Evolutionary conservation across 2,113 vertebrate species (phyloP).

Genomic region (Scophthalmus maximus): DNA sequence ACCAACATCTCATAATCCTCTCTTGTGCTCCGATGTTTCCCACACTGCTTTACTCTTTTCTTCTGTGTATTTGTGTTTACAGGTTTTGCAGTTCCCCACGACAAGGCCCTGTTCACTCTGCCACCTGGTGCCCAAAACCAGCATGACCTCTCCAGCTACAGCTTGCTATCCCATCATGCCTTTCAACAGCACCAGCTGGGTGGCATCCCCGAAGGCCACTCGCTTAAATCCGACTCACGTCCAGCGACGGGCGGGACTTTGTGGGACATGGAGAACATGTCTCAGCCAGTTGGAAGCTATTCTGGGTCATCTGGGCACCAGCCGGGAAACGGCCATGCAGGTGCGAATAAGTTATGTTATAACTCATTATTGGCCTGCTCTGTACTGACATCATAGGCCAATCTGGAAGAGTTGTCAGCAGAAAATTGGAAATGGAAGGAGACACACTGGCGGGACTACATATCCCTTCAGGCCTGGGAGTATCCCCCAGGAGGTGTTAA

Average conservation of each 20-base stretch:
- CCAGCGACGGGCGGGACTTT: conserved; percentile 55
- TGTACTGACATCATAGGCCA: background rate
- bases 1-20: background rate
- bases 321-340: conserved; percentile 81
- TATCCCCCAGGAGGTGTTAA: too few species aligned
- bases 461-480: too few species aligned
- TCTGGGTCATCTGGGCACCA: conserved; percentile 73
- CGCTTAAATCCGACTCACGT: conserved; percentile 61
- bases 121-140: conserved; percentile 68
- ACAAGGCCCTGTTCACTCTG: conserved; percentile 73
- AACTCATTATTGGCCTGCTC: background rate
- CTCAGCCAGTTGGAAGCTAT: conserved; percentile 71
- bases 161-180: conserved; percentile 69
- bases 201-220: conserved; percentile 58
- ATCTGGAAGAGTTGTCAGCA: too few species aligned
- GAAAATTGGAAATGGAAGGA: background rate
- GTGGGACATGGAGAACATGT: conserved; percentile 77
- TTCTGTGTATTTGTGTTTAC: conserved; percentile 29
- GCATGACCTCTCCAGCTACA: conserved; percentile 71
- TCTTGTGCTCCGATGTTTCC: background rate
- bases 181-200: conserved; percentile 70
- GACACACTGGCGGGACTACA: too few species aligned
- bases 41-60: background rate
- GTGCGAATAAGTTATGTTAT: conserved; percentile 59
- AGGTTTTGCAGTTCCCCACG: conserved; percentile 71